Percentiles rank a stretch among this genome's conserved stretches.
Conservation (phyloP, 2,113 vertebrate species). For the Melanocharis versteri region DNA sequence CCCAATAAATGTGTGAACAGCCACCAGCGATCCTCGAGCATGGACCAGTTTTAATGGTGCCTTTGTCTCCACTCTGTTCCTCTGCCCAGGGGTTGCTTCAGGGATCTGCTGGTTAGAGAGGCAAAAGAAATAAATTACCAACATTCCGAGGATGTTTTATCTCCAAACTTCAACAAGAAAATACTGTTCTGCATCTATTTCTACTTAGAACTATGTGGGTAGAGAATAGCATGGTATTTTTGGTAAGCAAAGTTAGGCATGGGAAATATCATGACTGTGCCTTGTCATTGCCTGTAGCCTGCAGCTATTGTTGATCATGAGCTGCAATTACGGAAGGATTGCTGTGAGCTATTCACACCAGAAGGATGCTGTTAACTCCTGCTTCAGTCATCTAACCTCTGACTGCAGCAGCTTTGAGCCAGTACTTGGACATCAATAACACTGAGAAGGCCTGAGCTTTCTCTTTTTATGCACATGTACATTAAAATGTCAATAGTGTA, state of each 20-base stretch:
- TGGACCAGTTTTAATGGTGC: rapidly evolving
- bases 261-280: not conserved
- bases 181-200: not conserved
- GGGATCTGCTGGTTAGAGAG: not conserved
- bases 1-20: not conserved
- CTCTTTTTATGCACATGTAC: not conserved
- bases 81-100: rapidly evolving
- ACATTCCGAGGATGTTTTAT: not conserved
- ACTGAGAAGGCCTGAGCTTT: not conserved
- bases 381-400: not conserved
- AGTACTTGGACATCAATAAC: not conserved
- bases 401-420: not conserved
- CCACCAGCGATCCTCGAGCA: not conserved
- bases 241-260: not conserved
- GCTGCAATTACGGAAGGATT: not conserved
- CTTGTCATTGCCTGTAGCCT: not conserved
- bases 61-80: not conserved
- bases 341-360: not conserved
- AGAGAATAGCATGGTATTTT: not conserved
- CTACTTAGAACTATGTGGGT: not conserved
- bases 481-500: not conserved
- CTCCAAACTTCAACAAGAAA: not conserved
- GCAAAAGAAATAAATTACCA: not conserved
- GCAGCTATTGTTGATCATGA: not conserved
- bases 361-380: not conserved